Percentiles rank a stretch among this genome's conserved stretches.
These are phyloP conservation scores for Ceraclea dissimilis DNA, from an alignment of 2,888 invertebrate genomes.

Conservation along the genomic window DNA sequence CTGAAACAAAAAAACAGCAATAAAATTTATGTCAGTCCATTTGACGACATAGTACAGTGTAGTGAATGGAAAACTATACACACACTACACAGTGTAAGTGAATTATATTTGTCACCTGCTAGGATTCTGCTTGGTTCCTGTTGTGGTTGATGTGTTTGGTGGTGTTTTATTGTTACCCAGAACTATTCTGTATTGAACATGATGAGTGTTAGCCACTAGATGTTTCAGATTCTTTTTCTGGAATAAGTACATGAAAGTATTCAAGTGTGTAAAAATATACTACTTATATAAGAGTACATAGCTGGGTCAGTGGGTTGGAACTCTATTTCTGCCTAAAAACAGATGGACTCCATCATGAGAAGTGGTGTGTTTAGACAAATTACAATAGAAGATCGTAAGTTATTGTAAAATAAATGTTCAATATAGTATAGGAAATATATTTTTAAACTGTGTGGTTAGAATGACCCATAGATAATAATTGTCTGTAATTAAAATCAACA, in stretches of 20 bases:
- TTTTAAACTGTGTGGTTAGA: no score
- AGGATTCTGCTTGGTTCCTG: constrained; percentile 14
- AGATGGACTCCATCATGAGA: no score
- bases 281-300: no score
- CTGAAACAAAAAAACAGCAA: not conserved
- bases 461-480: not conserved
- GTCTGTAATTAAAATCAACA: not conserved
- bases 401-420: no score
- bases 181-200: constrained; percentile 82
- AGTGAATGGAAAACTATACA: not conserved
- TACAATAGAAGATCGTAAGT: no score
- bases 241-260: constrained; percentile 1
- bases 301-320: no score
- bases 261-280: not conserved
- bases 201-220: constrained; percentile 83
- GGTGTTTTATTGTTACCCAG: constrained; percentile 56
- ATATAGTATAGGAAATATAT: no score
- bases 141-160: constrained; percentile 36
- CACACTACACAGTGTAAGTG: not conserved
- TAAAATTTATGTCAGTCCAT: not conserved
- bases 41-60: no score
- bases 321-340: no score
- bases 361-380: no score
- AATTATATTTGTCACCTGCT: constrained; percentile 7
- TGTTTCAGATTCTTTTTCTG: constrained; percentile 54